Percentiles rank a stretch among this genome's conserved stretches.
Conservation (phyloP, 2,888 invertebrate genomes). For the Ellobium chinense region DNA sequence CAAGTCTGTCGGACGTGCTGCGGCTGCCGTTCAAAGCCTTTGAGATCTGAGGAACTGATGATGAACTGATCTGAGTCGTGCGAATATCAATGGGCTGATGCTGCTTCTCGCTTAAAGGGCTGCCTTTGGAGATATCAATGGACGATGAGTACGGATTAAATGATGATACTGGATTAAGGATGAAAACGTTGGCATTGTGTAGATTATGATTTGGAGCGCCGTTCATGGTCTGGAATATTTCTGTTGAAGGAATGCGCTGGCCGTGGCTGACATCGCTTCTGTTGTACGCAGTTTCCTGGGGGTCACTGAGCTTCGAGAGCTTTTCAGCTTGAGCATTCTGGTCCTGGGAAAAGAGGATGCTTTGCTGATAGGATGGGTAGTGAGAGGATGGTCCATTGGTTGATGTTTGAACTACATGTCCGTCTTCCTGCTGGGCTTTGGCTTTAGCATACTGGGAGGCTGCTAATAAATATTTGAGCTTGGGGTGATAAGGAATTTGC, state of each 20-base stretch:
- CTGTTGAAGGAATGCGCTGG: conserved; percentile 19
- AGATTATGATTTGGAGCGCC: background rate
- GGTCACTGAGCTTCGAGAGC: background rate
- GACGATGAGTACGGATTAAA: background rate
- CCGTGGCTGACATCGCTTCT: background rate
- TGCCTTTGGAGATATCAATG: conserved; percentile 21
- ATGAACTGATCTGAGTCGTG: conserved; percentile 13
- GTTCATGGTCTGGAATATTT: conserved; percentile 10
- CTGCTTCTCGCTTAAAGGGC: conserved; percentile 23
- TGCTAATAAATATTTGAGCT: conserved; percentile 34
- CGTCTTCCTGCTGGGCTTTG: conserved; percentile 11
- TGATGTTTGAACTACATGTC: background rate
- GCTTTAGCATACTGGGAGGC: conserved; percentile 25
- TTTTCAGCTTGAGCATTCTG: conserved; percentile 11
- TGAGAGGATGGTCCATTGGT: too few relatives aligned
- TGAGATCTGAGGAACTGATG: conserved; percentile 14
- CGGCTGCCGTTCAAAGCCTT: conserved; percentile 9
- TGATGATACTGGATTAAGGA: background rate
- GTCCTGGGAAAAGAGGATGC: background rate
- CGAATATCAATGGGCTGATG: conserved; percentile 11
- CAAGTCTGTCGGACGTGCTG: background rate
- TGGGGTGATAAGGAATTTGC: conserved; percentile 20
- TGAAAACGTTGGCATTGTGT: conserved; percentile 4
- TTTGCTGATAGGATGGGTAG: background rate
- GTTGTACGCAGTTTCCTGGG: background rate